Percentiles rank a stretch among this genome's conserved stretches.
These are phyloP conservation scores for Papilio polyxenes DNA, from an alignment of 1,140 invertebrate species.

Conservation along the genomic window DNA sequence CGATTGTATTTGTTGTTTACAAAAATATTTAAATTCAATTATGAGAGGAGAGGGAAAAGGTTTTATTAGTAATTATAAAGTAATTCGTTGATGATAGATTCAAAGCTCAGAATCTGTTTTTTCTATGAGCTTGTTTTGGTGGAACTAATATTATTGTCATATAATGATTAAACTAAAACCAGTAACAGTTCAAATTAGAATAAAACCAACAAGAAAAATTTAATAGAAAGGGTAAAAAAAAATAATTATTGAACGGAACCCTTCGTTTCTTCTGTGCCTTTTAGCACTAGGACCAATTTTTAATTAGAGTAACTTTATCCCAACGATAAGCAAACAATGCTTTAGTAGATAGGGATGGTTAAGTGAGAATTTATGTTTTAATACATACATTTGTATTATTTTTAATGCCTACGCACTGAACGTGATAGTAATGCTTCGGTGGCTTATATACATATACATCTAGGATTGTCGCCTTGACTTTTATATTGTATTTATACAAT, in stretches of 20 bases:
- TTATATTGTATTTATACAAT: neutral
- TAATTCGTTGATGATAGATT: neutral
- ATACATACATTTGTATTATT: constrained; percentile 51
- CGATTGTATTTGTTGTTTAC: constrained; percentile 18
- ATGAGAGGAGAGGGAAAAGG: no score
- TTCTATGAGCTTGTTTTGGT: neutral
- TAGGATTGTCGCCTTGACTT: neutral
- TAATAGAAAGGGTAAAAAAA: neutral
- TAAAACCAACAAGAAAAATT: neutral
- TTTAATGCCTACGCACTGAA: constrained; percentile 46
- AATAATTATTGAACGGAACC: neutral
- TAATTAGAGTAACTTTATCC: constrained; percentile 67
- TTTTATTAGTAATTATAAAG: no score
- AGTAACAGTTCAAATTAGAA: neutral
- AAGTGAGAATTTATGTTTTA: constrained; percentile 75
- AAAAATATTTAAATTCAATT: neutral
- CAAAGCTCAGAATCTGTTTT: neutral
- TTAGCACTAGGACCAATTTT: constrained; percentile 66
- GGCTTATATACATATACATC: neutral
- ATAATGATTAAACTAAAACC: neutral
- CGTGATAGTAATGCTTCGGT: constrained; percentile 24
- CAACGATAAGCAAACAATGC: constrained; percentile 65
- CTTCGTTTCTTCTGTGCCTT: constrained; percentile 40
- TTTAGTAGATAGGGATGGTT: constrained; percentile 56
- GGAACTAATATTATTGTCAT: no score